A percentile compares a stretch with the other conserved stretches of the same genome.
phyloP scores from a whole-genome alignment of 2,797 vertebrate species.

The Gymnopithys bicolor region DNA sequence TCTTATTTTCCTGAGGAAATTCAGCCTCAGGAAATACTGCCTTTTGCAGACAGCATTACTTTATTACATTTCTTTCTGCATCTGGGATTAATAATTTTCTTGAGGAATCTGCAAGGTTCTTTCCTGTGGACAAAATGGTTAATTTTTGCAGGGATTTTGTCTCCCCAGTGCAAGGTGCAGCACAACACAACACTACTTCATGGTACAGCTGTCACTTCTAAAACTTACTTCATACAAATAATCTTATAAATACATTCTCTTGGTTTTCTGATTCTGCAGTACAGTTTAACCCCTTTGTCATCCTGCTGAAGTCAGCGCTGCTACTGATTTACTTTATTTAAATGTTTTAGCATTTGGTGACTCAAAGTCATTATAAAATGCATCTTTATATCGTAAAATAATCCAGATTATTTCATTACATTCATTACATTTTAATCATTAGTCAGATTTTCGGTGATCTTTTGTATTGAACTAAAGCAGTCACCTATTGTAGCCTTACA shows the following conservation, averaged over 20 bases:
- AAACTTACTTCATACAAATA: background rate
- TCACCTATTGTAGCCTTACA: background rate
- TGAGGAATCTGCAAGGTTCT: background rate
- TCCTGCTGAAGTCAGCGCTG: background rate
- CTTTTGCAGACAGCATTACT: background rate
- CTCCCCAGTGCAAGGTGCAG: background rate
- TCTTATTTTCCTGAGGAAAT: background rate
- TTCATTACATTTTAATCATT: background rate
- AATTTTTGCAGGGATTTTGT: background rate
- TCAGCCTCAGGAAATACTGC: background rate
- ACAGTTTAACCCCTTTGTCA: background rate
- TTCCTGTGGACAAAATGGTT: background rate
- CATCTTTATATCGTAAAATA: background rate
- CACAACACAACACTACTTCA: background rate
- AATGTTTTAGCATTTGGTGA: background rate
- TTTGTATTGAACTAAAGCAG: background rate
- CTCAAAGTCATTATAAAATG: background rate
- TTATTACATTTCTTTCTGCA: background rate
- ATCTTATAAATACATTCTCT: background rate
- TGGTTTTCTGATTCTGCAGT: background rate
- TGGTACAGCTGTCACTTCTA: background rate
- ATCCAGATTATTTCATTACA: background rate
- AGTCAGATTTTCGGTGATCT: background rate
- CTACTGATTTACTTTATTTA: background rate
- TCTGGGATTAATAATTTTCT: background rate